A percentile compares a stretch with the other conserved stretches of the same genome.
These are phyloP conservation scores for Cebus imitator DNA, from an alignment of 2,113 vertebrate species.

Conservation along the genomic window DNA sequence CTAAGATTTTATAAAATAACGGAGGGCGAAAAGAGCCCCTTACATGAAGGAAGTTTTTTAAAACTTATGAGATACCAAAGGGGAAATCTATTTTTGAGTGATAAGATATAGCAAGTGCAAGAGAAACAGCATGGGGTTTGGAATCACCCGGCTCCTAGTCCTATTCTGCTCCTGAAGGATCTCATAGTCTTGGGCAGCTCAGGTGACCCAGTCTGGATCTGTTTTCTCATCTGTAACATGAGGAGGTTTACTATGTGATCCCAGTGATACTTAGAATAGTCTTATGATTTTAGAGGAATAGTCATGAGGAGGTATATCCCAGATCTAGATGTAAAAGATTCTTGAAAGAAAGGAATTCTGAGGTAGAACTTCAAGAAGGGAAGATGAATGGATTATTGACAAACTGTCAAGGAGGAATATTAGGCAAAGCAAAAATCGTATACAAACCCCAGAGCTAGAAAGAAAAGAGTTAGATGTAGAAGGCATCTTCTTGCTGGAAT, in stretches of 20 bases:
- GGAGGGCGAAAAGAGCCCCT: fast-evolving
- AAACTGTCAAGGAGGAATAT: background rate
- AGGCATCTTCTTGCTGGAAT: background rate
- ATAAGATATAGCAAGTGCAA: background rate
- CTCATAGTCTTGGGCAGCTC: background rate
- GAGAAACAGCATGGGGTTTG: too few relatives aligned
- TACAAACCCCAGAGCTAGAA: background rate
- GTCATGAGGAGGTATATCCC: background rate
- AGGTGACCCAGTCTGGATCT: background rate
- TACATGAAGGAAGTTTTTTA: background rate
- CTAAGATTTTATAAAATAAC: background rate
- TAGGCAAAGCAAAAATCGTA: background rate
- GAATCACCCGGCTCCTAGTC: too few relatives aligned
- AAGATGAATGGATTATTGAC: background rate
- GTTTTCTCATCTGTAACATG: background rate
- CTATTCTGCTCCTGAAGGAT: background rate
- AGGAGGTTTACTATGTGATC: background rate
- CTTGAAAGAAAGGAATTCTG: background rate
- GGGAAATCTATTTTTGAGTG: background rate
- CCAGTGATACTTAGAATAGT: background rate
- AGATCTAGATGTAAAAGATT: background rate
- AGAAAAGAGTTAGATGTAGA: background rate
- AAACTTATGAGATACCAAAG: background rate
- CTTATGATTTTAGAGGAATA: background rate
- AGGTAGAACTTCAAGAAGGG: background rate